Evolutionary conservation across 2,113 vertebrate species (phyloP), one percentile per base, ranked within the genome.

Genomic region (Brevimyrus niger): DNA sequence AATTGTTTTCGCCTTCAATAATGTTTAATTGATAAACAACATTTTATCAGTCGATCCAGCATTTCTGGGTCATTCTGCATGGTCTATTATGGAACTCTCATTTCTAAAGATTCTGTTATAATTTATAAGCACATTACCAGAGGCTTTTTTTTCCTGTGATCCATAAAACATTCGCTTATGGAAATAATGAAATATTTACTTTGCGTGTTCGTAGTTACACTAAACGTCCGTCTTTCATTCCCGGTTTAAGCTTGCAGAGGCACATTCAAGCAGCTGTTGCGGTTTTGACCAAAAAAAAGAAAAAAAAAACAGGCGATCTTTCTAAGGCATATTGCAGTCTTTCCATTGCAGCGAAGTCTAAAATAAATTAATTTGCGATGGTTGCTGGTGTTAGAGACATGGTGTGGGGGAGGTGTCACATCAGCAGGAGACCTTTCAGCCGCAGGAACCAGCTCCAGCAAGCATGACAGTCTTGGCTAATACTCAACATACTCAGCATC

Each of bases 401-500:
- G 31, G 53, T 27, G 27, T 51, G 48, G 65, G 44, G 89, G 85
- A 53, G 47, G 89, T n/a, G 44, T 87, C 27, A 44, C 51, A 55
- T 44, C 85, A 53, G 15, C n/a, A 69, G 21, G 76, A 35, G 61
- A 15, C 38, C 47, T 23, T 47, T 86, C 55, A 21, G 55, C 55
- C 55, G 35, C 80, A 53, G 80, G 76, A 89, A 55, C 17, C 31
- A 89, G 82, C 42, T 44, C 80, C 23, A 13, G 46, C 61, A 38
- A 65, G 83, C 0, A n/a, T 89, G 53, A 47, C 58, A 73, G 19
- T 89, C 80, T 86, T 89, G 55, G 89, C 82, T 65, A 86, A 23
- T 86, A 6, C 2, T 86, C 53, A 27, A 11, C 83, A 88, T n/a
- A 19, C 69, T 76, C 17, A 42, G n/a, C 47, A 27, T 27, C 84